Evolutionary conservation across 1,140 invertebrate genomes (phyloP), one percentile per base, ranked within the genome.

Genomic region (Pogonognathellus flavescens): DNA sequence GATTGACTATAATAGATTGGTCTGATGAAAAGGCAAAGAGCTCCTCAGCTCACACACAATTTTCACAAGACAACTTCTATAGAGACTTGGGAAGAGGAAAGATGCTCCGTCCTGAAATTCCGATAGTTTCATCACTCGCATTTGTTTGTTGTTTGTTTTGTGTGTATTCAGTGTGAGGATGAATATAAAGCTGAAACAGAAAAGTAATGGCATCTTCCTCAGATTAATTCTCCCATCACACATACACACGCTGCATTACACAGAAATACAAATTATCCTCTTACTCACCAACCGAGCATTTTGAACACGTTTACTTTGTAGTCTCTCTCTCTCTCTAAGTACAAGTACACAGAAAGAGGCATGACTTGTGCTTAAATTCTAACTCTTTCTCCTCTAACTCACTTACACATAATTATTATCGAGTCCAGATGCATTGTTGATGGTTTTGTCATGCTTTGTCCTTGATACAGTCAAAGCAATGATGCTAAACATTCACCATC

Each of bases 1-100:
- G 70, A 76, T 76, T 76, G 70, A 76, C 70, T 76, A 18, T 76
- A 76, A 76, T 31, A 76, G 70, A 76, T 76, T 76, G 70, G 70
- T 76, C 31, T 31, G 70, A 76, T 76, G 70, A 76, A 76, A 76
- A 49, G 70, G 70, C 70, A 76, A 76, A 76, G 70, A 76, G 70
- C 70, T 76, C 1, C 70, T 76, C 70, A 76, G 31, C 70, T 49
- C 70, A 50, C 70, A 76, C 70, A 76, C 70, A 41, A 76, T 76
- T 76, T 76, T 76, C 14, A 25, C n/a, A 9, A 41, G 70, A 76
- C 70, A 41, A 41, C 31, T 41, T 41, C 31, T 41, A 41, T 41
- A 41, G 31, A 41, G 31, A 41, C 2, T 41, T 41, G 31, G 6
- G 31, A 41, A 41, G 31, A 3, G 31, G 31, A 41, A 76, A 76